Conservation (phyloP, 2,797 vertebrate species). For the Hephaestus fuliginosus region DNA sequence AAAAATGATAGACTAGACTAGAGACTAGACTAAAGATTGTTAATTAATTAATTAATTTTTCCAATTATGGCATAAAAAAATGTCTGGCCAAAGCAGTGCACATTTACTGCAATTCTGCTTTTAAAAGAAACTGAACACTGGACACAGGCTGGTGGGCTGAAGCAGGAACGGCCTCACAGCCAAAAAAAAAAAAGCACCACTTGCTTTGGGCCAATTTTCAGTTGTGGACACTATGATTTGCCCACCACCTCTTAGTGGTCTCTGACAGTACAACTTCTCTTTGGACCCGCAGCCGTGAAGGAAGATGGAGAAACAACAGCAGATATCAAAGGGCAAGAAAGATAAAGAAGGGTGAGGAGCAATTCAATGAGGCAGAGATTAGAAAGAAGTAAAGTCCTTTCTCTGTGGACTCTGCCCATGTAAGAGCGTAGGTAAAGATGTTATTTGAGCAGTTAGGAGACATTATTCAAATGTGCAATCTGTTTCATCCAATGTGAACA, state of each 20-base stretch:
- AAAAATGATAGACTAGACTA: not conserved
- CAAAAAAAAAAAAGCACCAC: not conserved
- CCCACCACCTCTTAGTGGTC: not conserved
- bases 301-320: constrained; percentile 1
- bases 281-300: not conserved
- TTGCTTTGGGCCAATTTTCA: not conserved
- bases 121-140: not conserved
- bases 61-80: not conserved
- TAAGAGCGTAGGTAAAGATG: constrained; percentile 47
- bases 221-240: not conserved
- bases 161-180: not conserved
- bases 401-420: constrained; percentile 68
- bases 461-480: not conserved
- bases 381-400: constrained; percentile 62
- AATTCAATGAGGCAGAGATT: constrained; percentile 51
- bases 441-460: constrained; percentile 16
- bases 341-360: constrained; percentile 67
- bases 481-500: not conserved
- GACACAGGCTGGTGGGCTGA: not conserved
- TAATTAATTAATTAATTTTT: not conserved
- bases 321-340: constrained; percentile 69
- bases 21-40: not conserved
- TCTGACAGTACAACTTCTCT: not conserved
- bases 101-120: not conserved
- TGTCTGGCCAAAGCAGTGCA: not conserved